Conservation (phyloP, 2,888 invertebrate species). For the Melinopterus prodromus region DNA sequence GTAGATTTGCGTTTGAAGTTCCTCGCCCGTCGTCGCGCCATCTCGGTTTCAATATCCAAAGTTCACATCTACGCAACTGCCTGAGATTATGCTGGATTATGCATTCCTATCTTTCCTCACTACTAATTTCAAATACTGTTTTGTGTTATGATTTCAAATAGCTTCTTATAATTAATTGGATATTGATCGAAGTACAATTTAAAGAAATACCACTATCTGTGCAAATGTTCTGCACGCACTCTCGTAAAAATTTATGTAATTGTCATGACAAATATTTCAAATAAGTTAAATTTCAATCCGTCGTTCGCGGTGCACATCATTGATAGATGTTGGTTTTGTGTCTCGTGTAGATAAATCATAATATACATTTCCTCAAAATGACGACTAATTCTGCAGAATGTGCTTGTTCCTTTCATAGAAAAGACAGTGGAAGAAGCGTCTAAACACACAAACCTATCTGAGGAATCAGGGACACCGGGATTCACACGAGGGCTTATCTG, state of each 20-base stretch:
- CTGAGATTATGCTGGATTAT: neutral
- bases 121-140: neutral
- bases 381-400: neutral
- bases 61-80: neutral
- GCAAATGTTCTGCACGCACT: neutral
- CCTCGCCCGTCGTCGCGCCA: neutral
- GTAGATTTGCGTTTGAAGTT: neutral
- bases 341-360: neutral
- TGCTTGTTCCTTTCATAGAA: neutral
- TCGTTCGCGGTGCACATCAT: neutral
- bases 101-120: neutral
- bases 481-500: neutral
- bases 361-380: neutral
- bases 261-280: neutral
- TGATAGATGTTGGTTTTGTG: neutral
- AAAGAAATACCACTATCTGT: neutral
- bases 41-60: neutral
- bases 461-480: neutral
- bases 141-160: no score
- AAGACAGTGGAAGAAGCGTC: neutral
- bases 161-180: neutral
- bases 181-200: neutral
- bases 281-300: neutral
- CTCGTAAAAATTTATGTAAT: neutral
- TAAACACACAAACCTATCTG: neutral